Conservation (phyloP, 2,888 invertebrate genomes). For the Tetheella fluctuosa region DNA sequence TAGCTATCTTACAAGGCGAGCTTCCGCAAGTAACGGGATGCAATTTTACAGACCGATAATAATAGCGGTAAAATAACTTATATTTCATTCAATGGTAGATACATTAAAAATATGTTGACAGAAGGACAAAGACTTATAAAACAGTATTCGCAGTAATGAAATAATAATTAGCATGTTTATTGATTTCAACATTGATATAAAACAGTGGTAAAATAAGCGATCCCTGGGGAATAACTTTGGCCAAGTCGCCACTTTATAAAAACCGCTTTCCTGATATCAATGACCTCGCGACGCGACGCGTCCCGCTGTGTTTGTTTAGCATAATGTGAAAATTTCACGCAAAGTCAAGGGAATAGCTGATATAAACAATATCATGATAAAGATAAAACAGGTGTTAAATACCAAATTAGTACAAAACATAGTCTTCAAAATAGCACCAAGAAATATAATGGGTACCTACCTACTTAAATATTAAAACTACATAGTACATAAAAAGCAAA, state of each 20-base stretch:
- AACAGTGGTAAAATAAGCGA: conserved; percentile 25
- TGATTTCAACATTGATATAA: conserved; percentile 29
- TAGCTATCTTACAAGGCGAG: background rate
- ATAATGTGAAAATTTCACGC: conserved; percentile 30
- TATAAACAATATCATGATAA: conserved; percentile 33
- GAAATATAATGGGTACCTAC: background rate
- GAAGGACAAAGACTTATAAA: conserved; percentile 1
- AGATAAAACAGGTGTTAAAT: conserved; percentile 31
- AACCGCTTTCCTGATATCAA: conserved; percentile 47
- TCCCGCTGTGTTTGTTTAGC: conserved; percentile 44
- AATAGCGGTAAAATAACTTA: background rate
- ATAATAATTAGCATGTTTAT: conserved; percentile 18
- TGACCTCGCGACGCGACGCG: conserved; percentile 42
- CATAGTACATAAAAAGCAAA: background rate
- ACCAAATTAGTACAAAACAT: background rate
- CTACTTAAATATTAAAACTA: background rate
- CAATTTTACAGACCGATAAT: background rate
- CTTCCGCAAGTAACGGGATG: background rate
- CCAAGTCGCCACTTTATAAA: conserved; percentile 35
- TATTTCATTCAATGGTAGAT: conserved; percentile 10
- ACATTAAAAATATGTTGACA: conserved; percentile 8
- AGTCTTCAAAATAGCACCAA: background rate
- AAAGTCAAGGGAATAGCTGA: conserved; percentile 24
- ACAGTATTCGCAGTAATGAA: background rate
- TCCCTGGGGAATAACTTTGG: conserved; percentile 32